Evolutionary conservation across 2,113 vertebrate species (phyloP).

Genomic region (Myotis davidii): DNA sequence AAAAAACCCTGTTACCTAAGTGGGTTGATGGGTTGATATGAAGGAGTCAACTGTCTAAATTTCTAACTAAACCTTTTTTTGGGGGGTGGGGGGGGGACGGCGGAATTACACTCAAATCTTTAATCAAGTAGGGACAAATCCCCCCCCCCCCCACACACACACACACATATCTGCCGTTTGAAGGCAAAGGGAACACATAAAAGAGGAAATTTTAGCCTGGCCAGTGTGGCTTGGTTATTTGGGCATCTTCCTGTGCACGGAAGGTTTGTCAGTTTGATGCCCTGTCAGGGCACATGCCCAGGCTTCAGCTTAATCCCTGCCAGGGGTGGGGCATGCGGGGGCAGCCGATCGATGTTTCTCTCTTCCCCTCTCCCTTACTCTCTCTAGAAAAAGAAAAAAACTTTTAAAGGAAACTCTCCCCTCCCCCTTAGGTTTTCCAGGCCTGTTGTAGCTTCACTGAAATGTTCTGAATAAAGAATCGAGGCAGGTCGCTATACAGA

Average conservation of each 20-base stretch:
- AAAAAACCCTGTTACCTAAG: no score
- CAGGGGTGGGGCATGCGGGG: no score
- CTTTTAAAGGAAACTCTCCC: conserved; percentile 86
- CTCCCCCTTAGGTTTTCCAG: conserved; percentile 94
- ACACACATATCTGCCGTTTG: conserved; percentile 93
- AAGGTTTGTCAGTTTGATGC: background rate
- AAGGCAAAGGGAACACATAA: conserved; percentile 95
- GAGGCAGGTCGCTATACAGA: conserved; percentile 96
- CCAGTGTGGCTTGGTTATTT: background rate
- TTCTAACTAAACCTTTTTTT: no score
- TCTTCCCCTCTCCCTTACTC: background rate
- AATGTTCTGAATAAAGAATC: conserved; percentile 95
- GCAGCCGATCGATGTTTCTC: background rate
- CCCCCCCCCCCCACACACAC: conserved; percentile 55
- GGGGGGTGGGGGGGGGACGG: no score
- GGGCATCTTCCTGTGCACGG: background rate
- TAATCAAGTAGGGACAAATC: conserved; percentile 98
- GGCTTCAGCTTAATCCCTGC: background rate
- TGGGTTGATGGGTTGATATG: no score
- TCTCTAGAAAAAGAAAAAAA: conserved; percentile 52
- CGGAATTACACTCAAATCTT: conserved; percentile 93
- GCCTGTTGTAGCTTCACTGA: conserved; percentile 97
- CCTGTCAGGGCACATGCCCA: no score
- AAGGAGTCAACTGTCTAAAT: no score
- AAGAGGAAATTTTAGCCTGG: conserved; percentile 67